These are phyloP conservation scores for Synanthedon tipuliformis DNA, from an alignment of 2,888 invertebrate species.

Conservation along the genomic window DNA sequence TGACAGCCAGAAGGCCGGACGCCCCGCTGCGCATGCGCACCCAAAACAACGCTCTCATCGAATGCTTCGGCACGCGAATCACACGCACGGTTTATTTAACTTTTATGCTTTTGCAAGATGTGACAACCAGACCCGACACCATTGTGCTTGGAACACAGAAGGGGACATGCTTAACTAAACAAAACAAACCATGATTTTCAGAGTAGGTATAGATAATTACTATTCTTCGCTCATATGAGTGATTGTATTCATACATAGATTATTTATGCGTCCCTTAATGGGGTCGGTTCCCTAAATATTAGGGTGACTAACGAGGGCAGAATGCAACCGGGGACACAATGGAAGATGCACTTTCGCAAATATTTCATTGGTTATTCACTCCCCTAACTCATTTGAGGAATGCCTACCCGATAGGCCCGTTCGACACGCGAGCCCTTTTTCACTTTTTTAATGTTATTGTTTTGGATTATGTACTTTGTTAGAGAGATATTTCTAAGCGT, in stretches of 20 bases:
- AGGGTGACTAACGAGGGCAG: background rate
- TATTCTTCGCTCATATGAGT: no score
- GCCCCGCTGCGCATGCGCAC: constrained; percentile 11
- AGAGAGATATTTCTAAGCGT: no score
- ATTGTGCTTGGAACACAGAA: no score
- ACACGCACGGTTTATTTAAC: no score
- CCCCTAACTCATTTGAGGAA: background rate
- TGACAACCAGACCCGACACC: no score
- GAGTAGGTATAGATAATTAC: no score
- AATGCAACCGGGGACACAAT: background rate
- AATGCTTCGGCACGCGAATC: background rate
- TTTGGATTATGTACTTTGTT: no score
- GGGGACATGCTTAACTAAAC: no score
- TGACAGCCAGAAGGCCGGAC: constrained; percentile 18
- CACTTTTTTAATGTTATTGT: no score
- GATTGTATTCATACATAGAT: background rate
- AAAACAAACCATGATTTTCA: no score
- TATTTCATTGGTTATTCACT: background rate
- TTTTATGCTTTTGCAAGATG: no score
- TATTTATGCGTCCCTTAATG: background rate
- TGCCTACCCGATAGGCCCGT: background rate
- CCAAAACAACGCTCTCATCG: constrained; percentile 8
- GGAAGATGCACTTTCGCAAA: background rate
- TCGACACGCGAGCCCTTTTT: background rate
- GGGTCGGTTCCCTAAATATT: background rate